phyloP scores from a whole-genome alignment of 1,140 invertebrate genomes.

The Heliothis virescens region DNA sequence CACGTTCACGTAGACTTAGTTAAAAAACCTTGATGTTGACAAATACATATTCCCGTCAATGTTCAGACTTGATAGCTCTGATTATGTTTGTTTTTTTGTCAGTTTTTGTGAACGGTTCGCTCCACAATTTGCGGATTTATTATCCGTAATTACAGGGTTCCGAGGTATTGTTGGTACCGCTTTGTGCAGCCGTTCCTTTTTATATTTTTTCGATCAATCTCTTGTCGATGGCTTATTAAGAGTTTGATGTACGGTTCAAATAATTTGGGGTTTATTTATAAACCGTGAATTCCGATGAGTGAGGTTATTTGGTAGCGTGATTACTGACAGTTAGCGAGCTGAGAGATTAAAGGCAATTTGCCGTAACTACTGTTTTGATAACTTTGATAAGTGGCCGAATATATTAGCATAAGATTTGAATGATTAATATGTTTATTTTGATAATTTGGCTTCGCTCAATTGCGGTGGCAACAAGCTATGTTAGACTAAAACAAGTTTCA shows the following conservation, averaged over 20 bases:
- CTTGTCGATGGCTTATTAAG: conserved; percentile 58
- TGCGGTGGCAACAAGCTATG: background rate
- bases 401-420: conserved; percentile 36
- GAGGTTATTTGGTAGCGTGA: background rate
- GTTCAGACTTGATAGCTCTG: conserved; percentile 57
- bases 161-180: conserved; percentile 53
- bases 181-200: conserved; percentile 52
- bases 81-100: conserved; percentile 52
- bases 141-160: conserved; percentile 72
- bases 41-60: conserved; percentile 59
- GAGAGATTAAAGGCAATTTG: conserved; percentile 18
- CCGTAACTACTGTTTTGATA: conserved; percentile 40
- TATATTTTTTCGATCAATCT: conserved; percentile 48
- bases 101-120: conserved; percentile 51
- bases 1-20: conserved; percentile 47
- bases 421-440: conserved; percentile 38
- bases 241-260: conserved; percentile 61
- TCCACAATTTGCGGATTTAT: conserved; percentile 69
- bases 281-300: background rate
- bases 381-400: conserved; percentile 25
- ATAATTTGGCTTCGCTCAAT: conserved; percentile 9
- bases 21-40: conserved; percentile 53
- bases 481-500: too few relatives aligned
- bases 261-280: conserved; percentile 59
- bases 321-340: conserved; percentile 1